These are phyloP conservation scores for Dione vanillae DNA, from an alignment of 2,888 invertebrate genomes.

Conservation along the genomic window DNA sequence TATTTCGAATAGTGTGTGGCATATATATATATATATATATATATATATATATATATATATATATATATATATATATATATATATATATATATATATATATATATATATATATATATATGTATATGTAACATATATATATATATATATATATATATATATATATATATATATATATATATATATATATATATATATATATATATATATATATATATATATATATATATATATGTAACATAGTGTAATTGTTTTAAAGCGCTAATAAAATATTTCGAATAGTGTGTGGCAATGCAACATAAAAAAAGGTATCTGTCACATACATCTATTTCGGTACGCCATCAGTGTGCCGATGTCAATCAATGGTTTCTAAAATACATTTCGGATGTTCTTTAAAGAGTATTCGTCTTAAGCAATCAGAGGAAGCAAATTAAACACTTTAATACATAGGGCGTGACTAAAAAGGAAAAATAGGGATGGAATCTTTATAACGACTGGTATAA, in stretches of 20 bases:
- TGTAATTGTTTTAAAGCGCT: neutral
- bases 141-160: no score
- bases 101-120: no score
- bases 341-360: constrained; percentile 66
- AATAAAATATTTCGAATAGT: neutral
- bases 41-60: no score
- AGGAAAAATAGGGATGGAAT: constrained; percentile 55
- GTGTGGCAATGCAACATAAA: neutral
- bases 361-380: constrained; percentile 62
- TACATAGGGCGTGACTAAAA: constrained; percentile 81
- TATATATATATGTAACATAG: no score
- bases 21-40: neutral
- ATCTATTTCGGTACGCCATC: constrained; percentile 47
- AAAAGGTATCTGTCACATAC: constrained; percentile 22
- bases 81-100: no score
- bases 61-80: no score
- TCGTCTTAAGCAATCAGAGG: constrained; percentile 69
- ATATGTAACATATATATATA: no score
- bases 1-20: neutral
- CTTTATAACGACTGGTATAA: neutral
- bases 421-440: constrained; percentile 83
- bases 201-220: no score
- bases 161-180: no score
- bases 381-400: constrained; percentile 56
- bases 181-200: no score